These are phyloP conservation scores for Antechinus flavipes DNA, from an alignment of 2,113 vertebrate genomes.

Conservation along the genomic window DNA sequence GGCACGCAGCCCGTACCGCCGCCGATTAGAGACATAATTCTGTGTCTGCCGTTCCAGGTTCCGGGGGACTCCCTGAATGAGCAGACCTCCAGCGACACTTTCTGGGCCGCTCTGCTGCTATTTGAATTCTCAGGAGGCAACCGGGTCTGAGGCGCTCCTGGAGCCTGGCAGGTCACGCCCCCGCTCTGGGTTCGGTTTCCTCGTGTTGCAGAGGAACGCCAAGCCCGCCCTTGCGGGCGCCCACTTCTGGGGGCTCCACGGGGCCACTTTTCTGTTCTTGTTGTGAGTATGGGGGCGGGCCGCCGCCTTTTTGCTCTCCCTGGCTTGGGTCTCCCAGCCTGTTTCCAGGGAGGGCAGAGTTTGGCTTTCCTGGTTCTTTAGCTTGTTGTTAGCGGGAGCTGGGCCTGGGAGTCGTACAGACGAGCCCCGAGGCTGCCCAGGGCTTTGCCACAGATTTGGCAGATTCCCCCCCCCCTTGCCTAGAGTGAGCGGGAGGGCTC, in stretches of 20 bases:
- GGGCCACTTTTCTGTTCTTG: constrained; percentile 20
- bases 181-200: constrained; percentile 29
- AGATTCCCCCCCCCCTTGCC: too few species aligned
- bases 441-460: background rate
- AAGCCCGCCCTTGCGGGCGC: constrained; percentile 1
- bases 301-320: background rate
- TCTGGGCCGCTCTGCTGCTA: constrained; percentile 68
- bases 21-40: background rate
- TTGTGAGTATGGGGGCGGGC: background rate
- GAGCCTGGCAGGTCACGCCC: background rate
- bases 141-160: constrained; percentile 45
- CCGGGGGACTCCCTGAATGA: background rate
- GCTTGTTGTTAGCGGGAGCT: background rate
- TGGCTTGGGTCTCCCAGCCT: background rate
- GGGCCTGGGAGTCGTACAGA: background rate
- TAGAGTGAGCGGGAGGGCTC: background rate
- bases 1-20: rapidly evolving
- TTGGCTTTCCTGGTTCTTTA: background rate
- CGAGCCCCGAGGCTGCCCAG: background rate
- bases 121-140: constrained; percentile 42
- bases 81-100: rapidly evolving
- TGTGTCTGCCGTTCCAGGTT: constrained; percentile 65
- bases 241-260: background rate
- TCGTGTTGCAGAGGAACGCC: constrained; percentile 44
- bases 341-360: background rate